These are phyloP conservation scores for Rallus crepitans DNA, from an alignment of 2,797 vertebrate genomes.

Conservation along the genomic window DNA sequence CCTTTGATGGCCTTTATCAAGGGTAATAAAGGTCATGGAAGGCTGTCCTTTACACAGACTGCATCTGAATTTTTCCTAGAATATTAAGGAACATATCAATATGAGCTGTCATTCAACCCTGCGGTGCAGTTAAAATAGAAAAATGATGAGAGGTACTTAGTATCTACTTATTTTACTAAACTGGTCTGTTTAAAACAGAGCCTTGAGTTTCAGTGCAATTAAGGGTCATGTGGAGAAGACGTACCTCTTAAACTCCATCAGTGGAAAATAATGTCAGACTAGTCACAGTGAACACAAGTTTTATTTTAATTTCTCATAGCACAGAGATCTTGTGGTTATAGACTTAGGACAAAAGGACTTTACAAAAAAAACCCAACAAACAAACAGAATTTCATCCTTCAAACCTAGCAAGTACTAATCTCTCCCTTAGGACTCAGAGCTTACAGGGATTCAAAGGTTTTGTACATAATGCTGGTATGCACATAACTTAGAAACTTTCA, in stretches of 20 bases:
- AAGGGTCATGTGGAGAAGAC: not conserved
- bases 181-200: slow-evolving; percentile 8
- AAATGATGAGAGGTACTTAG: slow-evolving; percentile 6
- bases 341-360: not conserved
- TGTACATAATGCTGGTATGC: not conserved
- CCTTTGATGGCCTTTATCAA: slow-evolving; percentile 34
- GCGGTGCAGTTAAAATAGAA: slow-evolving; percentile 54
- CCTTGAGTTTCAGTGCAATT: not conserved
- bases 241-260: not conserved
- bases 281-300: not conserved
- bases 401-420: not conserved
- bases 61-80: slow-evolving; percentile 9
- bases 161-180: slow-evolving; percentile 27
- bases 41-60: slow-evolving; percentile 16
- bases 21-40: slow-evolving; percentile 10
- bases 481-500: not conserved
- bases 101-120: slow-evolving; percentile 33
- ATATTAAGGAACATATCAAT: slow-evolving; percentile 33
- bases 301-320: not conserved
- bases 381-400: not conserved
- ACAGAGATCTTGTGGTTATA: not conserved
- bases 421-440: not conserved
- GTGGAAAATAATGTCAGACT: not conserved
- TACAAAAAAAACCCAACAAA: not conserved
- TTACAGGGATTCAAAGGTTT: not conserved